A percentile compares a stretch with the other conserved stretches of the same genome.
Evolutionary conservation across 2,113 vertebrate species (phyloP).

Genomic region (Microtus montanus): DNA sequence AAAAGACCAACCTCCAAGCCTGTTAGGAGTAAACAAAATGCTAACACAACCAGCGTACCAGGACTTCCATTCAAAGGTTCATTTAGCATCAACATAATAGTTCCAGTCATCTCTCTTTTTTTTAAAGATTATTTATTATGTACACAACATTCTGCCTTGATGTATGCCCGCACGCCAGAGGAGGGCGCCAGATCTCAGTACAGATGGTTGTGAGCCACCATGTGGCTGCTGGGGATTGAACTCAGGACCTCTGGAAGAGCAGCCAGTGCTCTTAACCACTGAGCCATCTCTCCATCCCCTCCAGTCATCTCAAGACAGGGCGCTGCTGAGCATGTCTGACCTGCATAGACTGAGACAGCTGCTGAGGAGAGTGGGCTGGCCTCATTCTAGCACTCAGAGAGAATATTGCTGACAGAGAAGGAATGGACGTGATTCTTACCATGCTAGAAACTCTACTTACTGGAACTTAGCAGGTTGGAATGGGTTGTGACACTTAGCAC

Average conservation of each 20-base stretch:
- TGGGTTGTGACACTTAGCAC: fast-evolving
- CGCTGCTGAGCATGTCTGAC: neutral
- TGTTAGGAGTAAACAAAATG: conserved; percentile 50
- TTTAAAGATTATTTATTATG: no score
- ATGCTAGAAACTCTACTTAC: fast-evolving
- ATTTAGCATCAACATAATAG: fast-evolving
- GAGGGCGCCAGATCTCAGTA: no score
- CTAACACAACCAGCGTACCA: neutral
- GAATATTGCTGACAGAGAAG: fast-evolving
- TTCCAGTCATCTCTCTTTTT: no score
- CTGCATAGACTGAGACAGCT: fast-evolving
- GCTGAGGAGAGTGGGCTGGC: fast-evolving
- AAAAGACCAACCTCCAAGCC: conserved; percentile 87
- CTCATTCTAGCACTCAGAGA: fast-evolving
- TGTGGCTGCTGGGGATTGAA: no score
- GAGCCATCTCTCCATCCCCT: no score
- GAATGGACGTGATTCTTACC: fast-evolving
- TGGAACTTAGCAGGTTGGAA: fast-evolving
- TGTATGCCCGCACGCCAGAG: no score
- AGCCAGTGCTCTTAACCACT: no score
- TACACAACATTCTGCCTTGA: no score
- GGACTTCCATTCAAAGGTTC: neutral
- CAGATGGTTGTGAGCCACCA: no score
- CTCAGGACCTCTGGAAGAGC: no score
- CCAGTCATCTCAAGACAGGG: fast-evolving